These are phyloP conservation scores for Ferrisia virgata DNA, from an alignment of 2,888 invertebrate genomes.

Conservation along the genomic window DNA sequence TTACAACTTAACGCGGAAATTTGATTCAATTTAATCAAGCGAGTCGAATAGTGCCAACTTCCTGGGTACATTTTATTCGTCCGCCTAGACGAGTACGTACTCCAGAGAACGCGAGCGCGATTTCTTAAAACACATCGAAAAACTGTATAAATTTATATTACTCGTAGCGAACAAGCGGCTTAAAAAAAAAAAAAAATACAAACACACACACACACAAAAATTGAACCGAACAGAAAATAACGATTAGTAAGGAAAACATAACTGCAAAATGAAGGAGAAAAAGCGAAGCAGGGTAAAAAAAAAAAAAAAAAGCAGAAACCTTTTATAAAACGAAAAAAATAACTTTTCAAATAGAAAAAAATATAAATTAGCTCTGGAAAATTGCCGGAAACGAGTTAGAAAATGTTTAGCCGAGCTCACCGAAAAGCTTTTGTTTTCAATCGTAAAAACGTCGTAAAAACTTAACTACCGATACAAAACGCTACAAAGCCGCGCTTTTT, in stretches of 20 bases:
- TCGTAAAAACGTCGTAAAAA: conserved; percentile 15
- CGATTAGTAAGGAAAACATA: conserved; percentile 7
- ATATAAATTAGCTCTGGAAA: conserved; percentile 15
- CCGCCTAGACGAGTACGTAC: too few relatives aligned
- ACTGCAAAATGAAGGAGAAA: not conserved
- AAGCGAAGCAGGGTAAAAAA: too few relatives aligned
- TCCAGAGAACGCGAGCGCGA: not conserved
- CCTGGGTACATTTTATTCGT: too few relatives aligned
- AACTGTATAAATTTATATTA: too few relatives aligned
- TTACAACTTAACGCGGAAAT: too few relatives aligned
- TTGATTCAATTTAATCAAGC: not conserved
- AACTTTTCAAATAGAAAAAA: conserved; percentile 11
- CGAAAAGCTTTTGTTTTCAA: conserved; percentile 15
- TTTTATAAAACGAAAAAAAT: not conserved
- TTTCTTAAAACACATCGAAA: not conserved
- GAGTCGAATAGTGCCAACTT: too few relatives aligned
- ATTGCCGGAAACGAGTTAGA: conserved; percentile 8
- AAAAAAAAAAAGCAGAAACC: not conserved
- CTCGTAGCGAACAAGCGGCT: not conserved
- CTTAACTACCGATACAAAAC: conserved; percentile 10
- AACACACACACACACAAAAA: not conserved
- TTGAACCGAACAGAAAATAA: not conserved
- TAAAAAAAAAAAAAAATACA: not conserved
- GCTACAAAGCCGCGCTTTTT: not conserved
- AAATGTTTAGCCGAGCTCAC: conserved; percentile 9